These are phyloP conservation scores for Epinephelus awoara DNA, from an alignment of 2,797 vertebrate genomes.

Conservation along the genomic window DNA sequence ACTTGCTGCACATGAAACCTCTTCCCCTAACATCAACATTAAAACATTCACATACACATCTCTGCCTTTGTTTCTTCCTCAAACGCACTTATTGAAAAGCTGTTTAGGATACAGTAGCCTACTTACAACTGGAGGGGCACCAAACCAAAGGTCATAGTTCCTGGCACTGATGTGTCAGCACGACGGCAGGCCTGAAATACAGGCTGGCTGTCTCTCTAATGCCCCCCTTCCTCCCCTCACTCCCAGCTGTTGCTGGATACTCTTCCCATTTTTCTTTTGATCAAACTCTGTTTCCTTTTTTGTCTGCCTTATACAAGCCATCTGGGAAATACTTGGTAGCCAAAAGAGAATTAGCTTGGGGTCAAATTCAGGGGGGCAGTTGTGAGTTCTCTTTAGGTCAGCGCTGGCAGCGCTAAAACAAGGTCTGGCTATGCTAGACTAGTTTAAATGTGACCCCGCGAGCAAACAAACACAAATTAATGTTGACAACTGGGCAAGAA, in stretches of 20 bases:
- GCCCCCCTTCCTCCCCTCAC: conserved; percentile 22
- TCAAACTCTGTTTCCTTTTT: conserved; percentile 71
- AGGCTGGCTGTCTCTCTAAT: conserved; percentile 38
- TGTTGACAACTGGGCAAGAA: conserved; percentile 44
- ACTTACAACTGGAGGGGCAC: conserved; percentile 49
- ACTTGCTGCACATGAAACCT: background rate
- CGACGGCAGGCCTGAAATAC: conserved; percentile 78
- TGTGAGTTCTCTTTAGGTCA: conserved; percentile 46
- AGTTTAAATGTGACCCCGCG: conserved; percentile 37
- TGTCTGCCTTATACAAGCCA: conserved; percentile 50
- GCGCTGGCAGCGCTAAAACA: too few species aligned
- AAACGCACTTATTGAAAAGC: conserved; percentile 3
- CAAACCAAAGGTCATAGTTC: conserved; percentile 82
- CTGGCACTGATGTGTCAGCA: conserved; percentile 81
- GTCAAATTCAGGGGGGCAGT: conserved; percentile 40
- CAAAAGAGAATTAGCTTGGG: conserved; percentile 30
- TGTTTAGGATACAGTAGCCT: conserved; percentile 37
- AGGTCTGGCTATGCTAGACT: too few species aligned
- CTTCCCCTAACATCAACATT: background rate
- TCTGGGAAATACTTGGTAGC: conserved; percentile 38
- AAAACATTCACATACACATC: conserved; percentile 1
- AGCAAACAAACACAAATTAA: conserved; percentile 59
- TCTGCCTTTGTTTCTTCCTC: conserved; percentile 4
- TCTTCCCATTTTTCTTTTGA: conserved; percentile 77
- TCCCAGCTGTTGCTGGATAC: conserved; percentile 78